phyloP scores from a whole-genome alignment of 2,113 vertebrate genomes.

The Lampris megalopsis region DNA sequence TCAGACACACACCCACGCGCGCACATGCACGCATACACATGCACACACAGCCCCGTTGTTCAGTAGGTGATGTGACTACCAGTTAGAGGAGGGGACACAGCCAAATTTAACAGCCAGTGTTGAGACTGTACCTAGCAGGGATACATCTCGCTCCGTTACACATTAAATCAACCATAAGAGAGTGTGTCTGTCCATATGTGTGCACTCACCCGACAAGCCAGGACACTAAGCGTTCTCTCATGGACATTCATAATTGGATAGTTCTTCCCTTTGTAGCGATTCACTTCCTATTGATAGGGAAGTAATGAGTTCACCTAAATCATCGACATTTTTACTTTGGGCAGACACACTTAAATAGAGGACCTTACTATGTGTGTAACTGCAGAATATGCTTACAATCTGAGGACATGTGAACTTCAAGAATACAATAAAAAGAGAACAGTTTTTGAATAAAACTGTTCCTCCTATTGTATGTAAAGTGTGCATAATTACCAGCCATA shows the following conservation, averaged over 20 bases:
- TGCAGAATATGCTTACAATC: background rate
- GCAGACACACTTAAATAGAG: background rate
- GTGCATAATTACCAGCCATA: background rate
- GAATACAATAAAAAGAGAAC: background rate
- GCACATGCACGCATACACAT: conserved; percentile 29
- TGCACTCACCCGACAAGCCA: conserved; percentile 93
- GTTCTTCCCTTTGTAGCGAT: conserved; percentile 98
- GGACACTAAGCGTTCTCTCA: conserved; percentile 93
- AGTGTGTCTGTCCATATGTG: conserved; percentile 6
- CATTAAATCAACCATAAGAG: background rate
- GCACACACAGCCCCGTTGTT: conserved; percentile 52
- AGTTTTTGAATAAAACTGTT: background rate
- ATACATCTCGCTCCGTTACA: conserved; percentile 27
- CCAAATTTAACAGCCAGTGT: conserved; percentile 24
- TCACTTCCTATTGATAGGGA: conserved; percentile 88
- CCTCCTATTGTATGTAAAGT: no score
- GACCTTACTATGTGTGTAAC: background rate
- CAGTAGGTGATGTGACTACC: conserved; percentile 35
- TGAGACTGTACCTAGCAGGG: background rate
- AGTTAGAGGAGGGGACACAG: conserved; percentile 41
- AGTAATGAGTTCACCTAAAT: background rate
- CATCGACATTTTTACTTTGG: background rate
- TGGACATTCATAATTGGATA: conserved; percentile 99
- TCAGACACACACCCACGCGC: background rate
- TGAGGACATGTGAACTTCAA: background rate